Evolutionary conservation across 1,140 invertebrate species (phyloP).

Genomic region (Rhynchophorus ferrugineus): DNA sequence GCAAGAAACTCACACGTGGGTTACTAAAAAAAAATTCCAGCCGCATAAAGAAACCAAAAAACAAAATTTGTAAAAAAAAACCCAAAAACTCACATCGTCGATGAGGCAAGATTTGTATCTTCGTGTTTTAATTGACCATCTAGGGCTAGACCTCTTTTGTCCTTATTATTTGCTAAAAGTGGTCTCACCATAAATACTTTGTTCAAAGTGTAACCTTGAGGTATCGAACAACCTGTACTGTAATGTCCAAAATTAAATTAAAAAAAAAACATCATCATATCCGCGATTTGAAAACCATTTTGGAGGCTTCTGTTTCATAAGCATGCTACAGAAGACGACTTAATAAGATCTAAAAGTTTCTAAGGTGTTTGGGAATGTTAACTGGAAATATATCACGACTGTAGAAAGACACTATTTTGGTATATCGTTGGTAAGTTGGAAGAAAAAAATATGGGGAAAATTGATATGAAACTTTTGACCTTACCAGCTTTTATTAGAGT

Average conservation of each 20-base stretch:
- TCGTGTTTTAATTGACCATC: conserved; percentile 98
- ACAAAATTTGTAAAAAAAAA: conserved; percentile 8
- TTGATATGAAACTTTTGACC: too few relatives aligned
- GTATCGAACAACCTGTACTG: conserved; percentile 93
- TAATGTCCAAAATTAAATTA: conserved; percentile 22
- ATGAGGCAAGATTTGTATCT: conserved; percentile 95
- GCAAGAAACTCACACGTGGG: conserved; percentile 17
- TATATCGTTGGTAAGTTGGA: too few relatives aligned
- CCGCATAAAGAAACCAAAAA: not conserved
- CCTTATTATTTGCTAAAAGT: conserved; percentile 92
- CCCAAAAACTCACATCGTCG: conserved; percentile 69
- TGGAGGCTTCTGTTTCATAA: too few relatives aligned
- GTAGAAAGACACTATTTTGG: too few relatives aligned
- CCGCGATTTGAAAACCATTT: not conserved
- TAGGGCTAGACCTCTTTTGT: conserved; percentile 94
- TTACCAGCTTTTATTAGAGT: too few relatives aligned
- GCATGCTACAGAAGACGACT: too few relatives aligned
- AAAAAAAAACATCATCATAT: not conserved
- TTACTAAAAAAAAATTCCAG: conserved; percentile 15
- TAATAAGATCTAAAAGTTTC: not conserved
- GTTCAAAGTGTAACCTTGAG: conserved; percentile 91
- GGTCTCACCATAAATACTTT: conserved; percentile 95
- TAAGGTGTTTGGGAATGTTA: not conserved
- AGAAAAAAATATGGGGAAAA: too few relatives aligned
- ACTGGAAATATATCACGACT: not conserved